Percentiles rank a stretch among this genome's conserved stretches.
These are phyloP conservation scores for Nineta flava DNA, from an alignment of 2,888 invertebrate genomes.

Conservation along the genomic window DNA sequence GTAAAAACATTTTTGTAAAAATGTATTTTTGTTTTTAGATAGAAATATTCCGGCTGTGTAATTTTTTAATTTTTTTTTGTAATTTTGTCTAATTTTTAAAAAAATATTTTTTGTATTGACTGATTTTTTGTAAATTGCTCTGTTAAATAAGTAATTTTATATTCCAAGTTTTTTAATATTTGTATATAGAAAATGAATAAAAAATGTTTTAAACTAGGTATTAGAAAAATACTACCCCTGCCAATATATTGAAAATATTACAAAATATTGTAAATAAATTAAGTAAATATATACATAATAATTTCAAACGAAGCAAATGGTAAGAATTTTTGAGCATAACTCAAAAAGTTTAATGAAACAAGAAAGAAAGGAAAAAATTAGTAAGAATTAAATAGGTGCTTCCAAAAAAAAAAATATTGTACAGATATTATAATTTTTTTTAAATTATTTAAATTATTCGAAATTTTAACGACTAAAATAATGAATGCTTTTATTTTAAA, in stretches of 20 bases:
- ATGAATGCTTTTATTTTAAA: too few species aligned
- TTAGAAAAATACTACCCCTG: too few species aligned
- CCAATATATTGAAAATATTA: too few species aligned
- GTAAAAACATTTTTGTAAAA: not conserved
- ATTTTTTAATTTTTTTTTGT: not conserved
- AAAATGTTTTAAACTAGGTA: too few species aligned
- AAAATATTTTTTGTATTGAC: not conserved
- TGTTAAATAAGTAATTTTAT: not conserved
- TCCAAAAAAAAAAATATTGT: not conserved
- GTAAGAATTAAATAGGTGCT: not conserved
- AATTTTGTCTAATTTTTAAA: not conserved
- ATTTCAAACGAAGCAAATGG: too few species aligned
- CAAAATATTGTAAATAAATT: too few species aligned
- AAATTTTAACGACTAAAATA: not conserved
- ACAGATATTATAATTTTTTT: not conserved
- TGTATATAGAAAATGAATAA: too few species aligned
- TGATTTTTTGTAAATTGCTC: not conserved
- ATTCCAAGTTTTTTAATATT: too few species aligned
- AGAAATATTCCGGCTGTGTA: not conserved
- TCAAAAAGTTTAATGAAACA: too few species aligned
- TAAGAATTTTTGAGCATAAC: too few species aligned
- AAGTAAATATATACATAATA: too few species aligned
- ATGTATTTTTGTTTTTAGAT: not conserved
- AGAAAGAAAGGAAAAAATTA: too few species aligned
- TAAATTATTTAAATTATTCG: constrained; percentile 1